phyloP scores from a whole-genome alignment of 2,113 vertebrate genomes.

The Myrmophylax atrothorax region DNA sequence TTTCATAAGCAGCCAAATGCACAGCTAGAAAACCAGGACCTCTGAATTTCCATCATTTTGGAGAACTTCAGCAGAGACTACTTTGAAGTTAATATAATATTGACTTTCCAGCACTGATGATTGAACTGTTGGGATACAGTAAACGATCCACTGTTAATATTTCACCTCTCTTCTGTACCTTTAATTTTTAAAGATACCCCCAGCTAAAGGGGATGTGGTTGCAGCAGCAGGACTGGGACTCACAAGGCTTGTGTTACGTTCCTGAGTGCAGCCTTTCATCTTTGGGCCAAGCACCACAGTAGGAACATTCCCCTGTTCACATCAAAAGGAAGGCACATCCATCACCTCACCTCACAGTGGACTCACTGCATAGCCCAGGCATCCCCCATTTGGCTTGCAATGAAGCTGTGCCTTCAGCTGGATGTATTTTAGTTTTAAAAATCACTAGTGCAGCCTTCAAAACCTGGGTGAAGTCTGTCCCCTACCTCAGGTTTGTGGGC shows the following conservation, averaged over 20 bases:
- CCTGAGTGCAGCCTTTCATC: background rate
- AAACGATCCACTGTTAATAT: background rate
- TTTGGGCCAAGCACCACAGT: background rate
- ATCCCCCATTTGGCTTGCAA: background rate
- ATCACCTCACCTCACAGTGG: background rate
- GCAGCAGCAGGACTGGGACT: background rate
- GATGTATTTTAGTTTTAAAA: background rate
- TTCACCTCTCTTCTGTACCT: background rate
- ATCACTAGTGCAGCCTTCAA: background rate
- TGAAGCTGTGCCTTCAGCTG: background rate
- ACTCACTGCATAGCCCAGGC: background rate
- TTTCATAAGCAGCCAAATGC: slow-evolving; percentile 22
- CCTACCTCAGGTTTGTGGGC: background rate
- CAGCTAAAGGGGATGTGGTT: background rate
- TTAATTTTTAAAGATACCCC: background rate
- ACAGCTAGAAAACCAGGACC: background rate
- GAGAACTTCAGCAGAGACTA: slow-evolving; percentile 12
- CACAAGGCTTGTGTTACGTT: background rate
- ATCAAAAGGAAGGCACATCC: background rate
- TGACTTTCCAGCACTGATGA: slow-evolving; percentile 53
- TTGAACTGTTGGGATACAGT: background rate
- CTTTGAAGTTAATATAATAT: slow-evolving; percentile 42
- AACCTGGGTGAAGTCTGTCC: background rate
- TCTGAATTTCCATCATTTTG: slow-evolving; percentile 42
- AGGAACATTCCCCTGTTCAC: background rate